Evolutionary conservation across 2,113 vertebrate species (phyloP), one percentile per base, ranked within the genome.

Genomic region (Gnathonemus longibarbis): DNA sequence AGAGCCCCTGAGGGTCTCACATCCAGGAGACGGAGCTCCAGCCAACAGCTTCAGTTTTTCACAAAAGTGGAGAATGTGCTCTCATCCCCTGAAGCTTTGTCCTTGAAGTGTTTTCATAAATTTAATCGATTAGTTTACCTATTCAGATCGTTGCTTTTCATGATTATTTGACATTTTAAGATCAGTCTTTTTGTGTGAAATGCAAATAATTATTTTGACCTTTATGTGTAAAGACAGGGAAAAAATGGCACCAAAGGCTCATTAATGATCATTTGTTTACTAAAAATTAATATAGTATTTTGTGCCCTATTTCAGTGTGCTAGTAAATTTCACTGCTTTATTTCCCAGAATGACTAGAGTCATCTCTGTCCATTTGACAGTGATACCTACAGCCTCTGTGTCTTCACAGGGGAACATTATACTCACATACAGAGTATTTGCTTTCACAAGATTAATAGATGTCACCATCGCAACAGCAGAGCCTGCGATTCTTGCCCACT

Each of bases 391-490:
- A 88, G 19, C 35, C 87, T 39, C 35, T 45, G 21, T 58, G 8
- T 11, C 15, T 88, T 56, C n/a, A 42, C 24, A 7, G 19, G 31
- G 45, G 45, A 86, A 27, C 46, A n/a, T 86, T 50, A 50, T 3
- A 50, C 84, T 48, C 48, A 88, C 50, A 88, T 15, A 19, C 27
- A 31, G 53, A 89, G 49, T 53, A 89, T 56, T 56, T 74, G 27
- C 50, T 89, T 89, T 84, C 88, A 39, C 17, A 56, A 83, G 74
- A 84, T 52, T 84, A 80, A 83, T 53, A 84, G 66, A 35, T 83
- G 70, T 42, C 50, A 45, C 1, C 50, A 52, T 84, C 35, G 10
- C 15, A 15, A 52, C 17, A 31, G 85, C n/a, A 53, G 46, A 19
- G 49, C 11, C n/a, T 24, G 48, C 5, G 88, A 56, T 80, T 31